Conservation (phyloP, 2,113 vertebrate species). For the Protobothrops flavoviridis region DNA sequence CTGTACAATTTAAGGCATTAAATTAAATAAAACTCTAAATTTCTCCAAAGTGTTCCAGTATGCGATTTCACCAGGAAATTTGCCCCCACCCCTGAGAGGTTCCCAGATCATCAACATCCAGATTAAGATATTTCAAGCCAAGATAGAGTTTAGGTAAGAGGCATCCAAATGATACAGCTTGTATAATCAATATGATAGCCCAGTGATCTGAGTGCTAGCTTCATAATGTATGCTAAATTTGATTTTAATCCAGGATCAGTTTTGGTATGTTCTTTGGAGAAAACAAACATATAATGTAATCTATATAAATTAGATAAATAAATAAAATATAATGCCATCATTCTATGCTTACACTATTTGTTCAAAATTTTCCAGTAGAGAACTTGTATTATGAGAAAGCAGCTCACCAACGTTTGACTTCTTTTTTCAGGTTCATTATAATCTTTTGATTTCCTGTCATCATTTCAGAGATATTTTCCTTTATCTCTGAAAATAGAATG, state of each 20-base stretch:
- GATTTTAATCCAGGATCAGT: background rate
- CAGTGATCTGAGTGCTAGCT: background rate
- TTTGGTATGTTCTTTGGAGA: background rate
- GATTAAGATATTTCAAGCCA: background rate
- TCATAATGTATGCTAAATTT: background rate
- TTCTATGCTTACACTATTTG: background rate
- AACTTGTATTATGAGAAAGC: background rate
- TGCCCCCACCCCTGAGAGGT: no score
- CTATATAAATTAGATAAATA: background rate
- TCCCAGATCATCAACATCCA: background rate
- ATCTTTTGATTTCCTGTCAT: background rate
- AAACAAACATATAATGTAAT: background rate
- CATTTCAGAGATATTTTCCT: background rate
- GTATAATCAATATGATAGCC: background rate
- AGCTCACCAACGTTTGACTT: background rate
- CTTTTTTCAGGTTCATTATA: no score
- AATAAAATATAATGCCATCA: background rate
- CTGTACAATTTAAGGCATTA: background rate
- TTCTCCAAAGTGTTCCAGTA: background rate
- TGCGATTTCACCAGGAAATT: background rate
- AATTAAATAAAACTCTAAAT: background rate
- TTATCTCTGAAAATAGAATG: background rate
- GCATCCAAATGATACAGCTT: background rate
- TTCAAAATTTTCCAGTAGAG: background rate
- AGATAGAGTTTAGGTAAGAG: background rate